Base-by-base conservation (phyloP, 2,888 invertebrate genomes). In the Abrostola triplasia region DNA sequence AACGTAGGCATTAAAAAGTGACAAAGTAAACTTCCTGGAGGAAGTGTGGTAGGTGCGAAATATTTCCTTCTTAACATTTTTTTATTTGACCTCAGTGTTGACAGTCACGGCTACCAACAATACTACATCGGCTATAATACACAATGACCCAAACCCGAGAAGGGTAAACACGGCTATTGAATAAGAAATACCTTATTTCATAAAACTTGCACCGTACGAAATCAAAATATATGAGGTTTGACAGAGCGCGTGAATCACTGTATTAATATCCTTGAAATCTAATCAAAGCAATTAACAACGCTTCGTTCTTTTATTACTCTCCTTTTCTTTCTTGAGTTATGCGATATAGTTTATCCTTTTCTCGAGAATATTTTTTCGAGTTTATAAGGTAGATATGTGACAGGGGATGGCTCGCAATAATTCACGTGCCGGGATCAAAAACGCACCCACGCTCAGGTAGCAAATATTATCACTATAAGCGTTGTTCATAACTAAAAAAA, bases 201-300 rank as follows among this genome's bases (percentile, higher is more conserved):
- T 79, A 85, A 77, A 77, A 66, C 63, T 57, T 85, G 79, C 86
- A 90, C 89, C 93, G 90, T 92, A 90, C 70, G 86, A 88, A 94
- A 93, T 94, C 88, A 87, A 80, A 89, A 93, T 88, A 91, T 94
- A 94, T 93, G 91, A 92, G 89, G 89, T 89, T 88, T 89, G 89
- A 90, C 89, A 89, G 85, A 88, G 85, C 77, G 89, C 88, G 89
- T 92, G 93, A 93, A 92, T 93, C 89, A 90, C 89, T 87, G 87
- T 89, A 93, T 93, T 94, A 94, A 93, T 93, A 93, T 92, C 91
- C 94, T 94, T 93, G 92, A 93, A 94, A 94, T 93, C 89, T 90
- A 92, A 94, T 94, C 93, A 90, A 90, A 85, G 89, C 93, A 93
- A 94, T 94, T 94, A 93, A 90, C 86, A 86, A 90, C 86, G 89